Base-by-base conservation (phyloP, 1,140 invertebrate genomes). In the Lethrus apterus region DNA sequence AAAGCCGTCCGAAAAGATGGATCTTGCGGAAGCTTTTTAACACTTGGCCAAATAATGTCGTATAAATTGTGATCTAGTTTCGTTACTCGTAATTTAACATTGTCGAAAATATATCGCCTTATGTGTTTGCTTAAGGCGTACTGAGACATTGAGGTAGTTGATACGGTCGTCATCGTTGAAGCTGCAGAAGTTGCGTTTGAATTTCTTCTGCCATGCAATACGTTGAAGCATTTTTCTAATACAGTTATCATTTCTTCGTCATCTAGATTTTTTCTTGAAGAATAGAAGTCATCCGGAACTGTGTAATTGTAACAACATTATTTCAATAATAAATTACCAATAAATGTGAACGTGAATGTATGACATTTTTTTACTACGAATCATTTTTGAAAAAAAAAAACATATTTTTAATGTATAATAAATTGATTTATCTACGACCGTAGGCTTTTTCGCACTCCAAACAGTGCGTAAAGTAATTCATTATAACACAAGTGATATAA, bases 41-140 rank as follows among this genome's bases (percentile, higher is more conserved):
- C 78, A 29, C 82, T 82, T 4, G 84, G 84, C 82, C 83, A 85
- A 55, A 89, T 81, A 2, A 88, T 72, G 64, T 89, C 84, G 57
- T 87, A 84, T 1, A 87, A 72, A 64, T 83, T 84, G 65, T 86
- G 83, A 66, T 87, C 84, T 54, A 80, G 71, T 64, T 79, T 79
- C 17, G 84, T 87, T 49, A 84, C 66, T 50, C 81, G 74, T 33
- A 73, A 60, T 66, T 83, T 84, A 35, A 86, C 74, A 35, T 68
- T 64, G 52, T 87, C 83, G 63, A 84, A 89, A 42, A 81, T 66
- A 2, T 72, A 69, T 45, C 74, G 71, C 58, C 78, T 81, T 10
- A 85, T 65, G 54, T 81, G 81, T 63, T 79, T 75, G 44, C 76
- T 74, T 44, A 84, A 60, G 54, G 80, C 73, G 7, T 73, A 75